These are phyloP conservation scores for Bhutanitis thaidina DNA, from an alignment of 2,888 invertebrate genomes.

Conservation along the genomic window DNA sequence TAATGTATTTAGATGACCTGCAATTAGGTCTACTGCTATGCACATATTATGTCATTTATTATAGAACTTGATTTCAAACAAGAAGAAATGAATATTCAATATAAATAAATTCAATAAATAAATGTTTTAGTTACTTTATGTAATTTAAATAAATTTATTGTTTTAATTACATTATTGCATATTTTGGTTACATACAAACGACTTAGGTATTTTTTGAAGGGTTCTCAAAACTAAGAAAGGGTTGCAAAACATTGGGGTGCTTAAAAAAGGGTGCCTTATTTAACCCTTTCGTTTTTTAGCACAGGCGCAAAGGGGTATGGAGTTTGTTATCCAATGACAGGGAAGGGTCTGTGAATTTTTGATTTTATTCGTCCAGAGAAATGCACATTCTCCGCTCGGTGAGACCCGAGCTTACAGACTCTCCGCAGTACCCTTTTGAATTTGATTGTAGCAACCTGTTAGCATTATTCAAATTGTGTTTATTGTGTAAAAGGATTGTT, in stretches of 20 bases:
- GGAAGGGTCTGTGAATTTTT: slow-evolving; percentile 52
- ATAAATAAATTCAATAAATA: too few relatives aligned
- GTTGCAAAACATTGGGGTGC: slow-evolving; percentile 49
- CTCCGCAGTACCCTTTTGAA: slow-evolving; percentile 48
- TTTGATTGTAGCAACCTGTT: slow-evolving; percentile 46
- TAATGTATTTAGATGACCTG: too few relatives aligned
- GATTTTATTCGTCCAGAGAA: slow-evolving; percentile 60
- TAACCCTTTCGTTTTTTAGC: slow-evolving; percentile 76
- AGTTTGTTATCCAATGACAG: slow-evolving; percentile 64
- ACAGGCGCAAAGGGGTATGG: slow-evolving; percentile 73
- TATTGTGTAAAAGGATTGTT: not conserved
- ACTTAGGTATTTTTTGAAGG: not conserved
- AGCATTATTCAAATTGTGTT: slow-evolving; percentile 26
- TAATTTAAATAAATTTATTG: too few relatives aligned
- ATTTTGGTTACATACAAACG: too few relatives aligned
- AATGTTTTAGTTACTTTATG: too few relatives aligned
- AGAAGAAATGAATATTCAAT: too few relatives aligned
- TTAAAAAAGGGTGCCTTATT: slow-evolving; percentile 64
- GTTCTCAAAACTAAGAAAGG: slow-evolving; percentile 30
- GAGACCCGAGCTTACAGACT: slow-evolving; percentile 37
- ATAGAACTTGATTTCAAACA: too few relatives aligned
- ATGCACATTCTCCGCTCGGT: slow-evolving; percentile 36
- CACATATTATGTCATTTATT: too few relatives aligned
- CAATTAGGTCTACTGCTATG: too few relatives aligned
- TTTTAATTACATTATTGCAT: too few relatives aligned